Conservation (phyloP, 2,113 vertebrate species). For the Chiloscyllium plagiosum region DNA sequence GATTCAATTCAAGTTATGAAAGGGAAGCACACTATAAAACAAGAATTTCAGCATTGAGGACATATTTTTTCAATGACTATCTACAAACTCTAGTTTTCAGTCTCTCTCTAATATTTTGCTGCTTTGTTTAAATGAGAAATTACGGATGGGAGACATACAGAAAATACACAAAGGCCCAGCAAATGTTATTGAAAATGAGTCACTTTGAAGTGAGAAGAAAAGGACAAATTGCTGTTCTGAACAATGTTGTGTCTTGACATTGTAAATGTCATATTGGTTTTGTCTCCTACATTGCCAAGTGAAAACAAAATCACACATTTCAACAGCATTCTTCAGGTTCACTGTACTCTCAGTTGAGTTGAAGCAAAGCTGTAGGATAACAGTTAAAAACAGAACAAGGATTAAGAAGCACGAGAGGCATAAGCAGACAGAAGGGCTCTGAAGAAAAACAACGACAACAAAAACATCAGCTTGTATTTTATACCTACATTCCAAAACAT, state of each 20-base stretch:
- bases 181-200: neutral
- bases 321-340: neutral
- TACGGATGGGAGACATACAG: neutral
- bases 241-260: neutral
- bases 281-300: neutral
- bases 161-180: neutral
- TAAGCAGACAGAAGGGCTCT: neutral
- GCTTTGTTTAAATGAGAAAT: neutral
- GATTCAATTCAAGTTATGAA: conserved; percentile 1
- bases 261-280: neutral
- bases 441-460: neutral
- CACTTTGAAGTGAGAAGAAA: neutral
- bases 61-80: neutral
- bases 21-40: neutral
- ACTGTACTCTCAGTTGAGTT: neutral
- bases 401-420: neutral
- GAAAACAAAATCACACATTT: neutral
- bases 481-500: neutral
- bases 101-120: neutral
- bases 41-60: neutral
- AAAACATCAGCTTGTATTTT: neutral
- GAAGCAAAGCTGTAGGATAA: neutral
- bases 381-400: neutral
- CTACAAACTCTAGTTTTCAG: neutral
- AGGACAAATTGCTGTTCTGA: neutral